These are phyloP conservation scores for Phaonia tiefii DNA, from an alignment of 2,888 invertebrate species.

Conservation along the genomic window DNA sequence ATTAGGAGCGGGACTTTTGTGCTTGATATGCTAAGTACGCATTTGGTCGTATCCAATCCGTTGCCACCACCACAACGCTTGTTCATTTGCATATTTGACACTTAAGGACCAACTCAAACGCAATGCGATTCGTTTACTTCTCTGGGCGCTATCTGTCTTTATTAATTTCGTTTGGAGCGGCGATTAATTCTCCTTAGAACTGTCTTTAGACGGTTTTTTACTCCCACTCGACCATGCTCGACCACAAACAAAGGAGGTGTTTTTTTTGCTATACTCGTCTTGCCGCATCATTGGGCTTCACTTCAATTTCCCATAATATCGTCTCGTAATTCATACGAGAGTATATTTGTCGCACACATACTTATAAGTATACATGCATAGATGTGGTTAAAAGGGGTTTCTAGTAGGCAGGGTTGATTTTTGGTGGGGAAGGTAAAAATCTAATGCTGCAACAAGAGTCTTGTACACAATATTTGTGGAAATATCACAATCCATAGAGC, in stretches of 20 bases:
- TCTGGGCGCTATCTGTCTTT: slow-evolving; percentile 25
- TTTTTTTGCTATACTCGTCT: not conserved
- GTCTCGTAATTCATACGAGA: not conserved
- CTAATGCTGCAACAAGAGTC: too few species aligned
- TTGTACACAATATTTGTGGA: too few species aligned
- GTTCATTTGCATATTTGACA: slow-evolving; percentile 57
- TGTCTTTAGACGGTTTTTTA: slow-evolving; percentile 14
- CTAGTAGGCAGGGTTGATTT: too few species aligned
- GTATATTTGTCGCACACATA: not conserved
- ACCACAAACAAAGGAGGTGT: not conserved
- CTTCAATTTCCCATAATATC: not conserved
- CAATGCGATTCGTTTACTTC: slow-evolving; percentile 32
- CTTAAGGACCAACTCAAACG: slow-evolving; percentile 48
- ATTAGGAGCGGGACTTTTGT: not conserved
- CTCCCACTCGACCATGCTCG: slow-evolving; percentile 1
- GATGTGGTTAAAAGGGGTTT: too few species aligned
- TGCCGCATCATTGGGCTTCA: not conserved
- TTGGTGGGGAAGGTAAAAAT: too few species aligned
- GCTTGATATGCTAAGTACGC: slow-evolving; percentile 13
- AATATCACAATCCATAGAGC: too few species aligned
- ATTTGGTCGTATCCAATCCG: not conserved
- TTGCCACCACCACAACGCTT: slow-evolving; percentile 18
- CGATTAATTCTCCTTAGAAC: slow-evolving; percentile 45
- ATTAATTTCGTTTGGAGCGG: slow-evolving; percentile 52
- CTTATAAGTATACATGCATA: too few species aligned